These are phyloP conservation scores for Zaprionus taronus DNA, from an alignment of 1,140 invertebrate species.

Conservation along the genomic window DNA sequence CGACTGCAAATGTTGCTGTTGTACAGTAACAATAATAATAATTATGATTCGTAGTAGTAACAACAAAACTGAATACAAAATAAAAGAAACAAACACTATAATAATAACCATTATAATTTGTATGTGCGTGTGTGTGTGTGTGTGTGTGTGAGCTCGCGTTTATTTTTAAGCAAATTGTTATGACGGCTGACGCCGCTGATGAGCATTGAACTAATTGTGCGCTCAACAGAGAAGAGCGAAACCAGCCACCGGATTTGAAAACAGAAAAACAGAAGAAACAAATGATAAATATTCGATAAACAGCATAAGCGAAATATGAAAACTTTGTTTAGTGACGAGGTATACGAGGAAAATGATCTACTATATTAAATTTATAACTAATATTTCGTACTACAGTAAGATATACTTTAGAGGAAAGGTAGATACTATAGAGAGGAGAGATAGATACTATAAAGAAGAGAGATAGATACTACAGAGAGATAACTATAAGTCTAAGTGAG, in stretches of 20 bases:
- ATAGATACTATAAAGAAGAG: too few relatives aligned
- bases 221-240: constrained; percentile 61
- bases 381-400: not conserved
- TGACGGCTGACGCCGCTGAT: constrained; percentile 51
- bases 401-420: too few relatives aligned
- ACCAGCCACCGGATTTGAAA: constrained; percentile 37
- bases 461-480: too few relatives aligned
- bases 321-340: not conserved
- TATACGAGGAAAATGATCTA: not conserved
- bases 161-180: constrained; percentile 70
- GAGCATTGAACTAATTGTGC: constrained; percentile 80
- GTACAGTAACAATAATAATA: constrained; percentile 25
- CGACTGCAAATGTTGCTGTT: constrained; percentile 22
- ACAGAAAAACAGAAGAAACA: not conserved
- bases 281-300: not conserved
- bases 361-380: too few relatives aligned
- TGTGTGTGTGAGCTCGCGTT: constrained; percentile 10
- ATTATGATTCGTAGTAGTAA: constrained; percentile 26
- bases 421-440: too few relatives aligned
- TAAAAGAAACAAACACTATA: constrained; percentile 35
- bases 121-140: not conserved
- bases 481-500: too few relatives aligned
- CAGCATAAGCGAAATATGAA: not conserved
- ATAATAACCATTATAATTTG: constrained; percentile 40
- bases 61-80: constrained; percentile 6